Conservation (phyloP, 2,888 invertebrate species). For the Cheilosia pagana region DNA sequence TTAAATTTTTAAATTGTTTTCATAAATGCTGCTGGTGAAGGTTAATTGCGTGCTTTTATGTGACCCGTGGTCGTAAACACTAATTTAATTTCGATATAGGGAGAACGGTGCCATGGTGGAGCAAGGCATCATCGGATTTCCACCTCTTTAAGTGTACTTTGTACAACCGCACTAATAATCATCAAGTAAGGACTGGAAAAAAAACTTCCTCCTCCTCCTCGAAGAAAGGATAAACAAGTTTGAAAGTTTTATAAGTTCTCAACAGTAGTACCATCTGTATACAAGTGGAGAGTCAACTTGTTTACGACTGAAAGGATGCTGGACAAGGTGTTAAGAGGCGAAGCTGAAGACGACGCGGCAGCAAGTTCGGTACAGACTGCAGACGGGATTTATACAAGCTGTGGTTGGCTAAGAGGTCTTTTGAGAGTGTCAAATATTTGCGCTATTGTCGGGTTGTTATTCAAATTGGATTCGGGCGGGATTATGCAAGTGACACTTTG, state of each 20-base stretch:
- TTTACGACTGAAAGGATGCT: conserved; percentile 38
- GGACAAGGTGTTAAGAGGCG: conserved; percentile 31
- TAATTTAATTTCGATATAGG: neutral
- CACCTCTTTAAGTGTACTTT: neutral
- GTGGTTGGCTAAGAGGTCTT: conserved; percentile 6
- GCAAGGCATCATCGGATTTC: neutral
- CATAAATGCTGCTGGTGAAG: neutral
- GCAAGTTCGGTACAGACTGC: conserved; percentile 23
- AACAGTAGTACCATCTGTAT: conserved; percentile 25
- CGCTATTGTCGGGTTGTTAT: neutral
- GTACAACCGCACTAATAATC: conserved; percentile 5
- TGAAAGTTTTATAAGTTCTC: conserved; percentile 50
- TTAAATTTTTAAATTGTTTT: conserved; percentile 24
- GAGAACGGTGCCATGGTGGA: neutral
- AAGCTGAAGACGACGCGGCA: conserved; percentile 13
- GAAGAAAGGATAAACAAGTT: conserved; percentile 44
- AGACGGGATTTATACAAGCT: conserved; percentile 35
- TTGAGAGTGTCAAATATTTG: conserved; percentile 28
- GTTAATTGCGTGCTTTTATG: neutral
- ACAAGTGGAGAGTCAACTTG: conserved; percentile 30
- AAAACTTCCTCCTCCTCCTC: neutral
- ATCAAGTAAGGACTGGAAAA: neutral
- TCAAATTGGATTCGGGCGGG: neutral
- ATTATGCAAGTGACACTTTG: neutral
- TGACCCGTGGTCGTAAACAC: neutral